Evolutionary conservation across 2,888 invertebrate species (phyloP), one percentile per base, ranked within the genome.

Genomic region (Capitulum mitella): DNA sequence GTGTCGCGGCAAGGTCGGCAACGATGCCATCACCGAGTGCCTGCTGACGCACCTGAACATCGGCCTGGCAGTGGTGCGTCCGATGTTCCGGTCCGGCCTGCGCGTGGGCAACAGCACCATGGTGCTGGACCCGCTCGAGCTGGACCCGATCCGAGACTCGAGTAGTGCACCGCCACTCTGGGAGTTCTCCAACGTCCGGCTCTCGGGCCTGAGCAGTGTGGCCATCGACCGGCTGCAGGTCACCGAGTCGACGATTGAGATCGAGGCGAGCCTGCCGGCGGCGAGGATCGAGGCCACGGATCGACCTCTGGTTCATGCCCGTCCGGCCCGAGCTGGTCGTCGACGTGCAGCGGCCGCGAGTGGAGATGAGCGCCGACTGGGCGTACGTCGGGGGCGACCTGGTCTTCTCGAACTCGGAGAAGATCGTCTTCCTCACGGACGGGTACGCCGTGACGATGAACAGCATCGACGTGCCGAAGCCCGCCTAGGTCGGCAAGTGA

Each of bases 401-500:
- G 22, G 26, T 70, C 70, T 70, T 70, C 70, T 70, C 70, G 0
- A 70, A 70, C 70, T 70, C 70, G 37, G 70, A 70, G 70, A 70
- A 70, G 70, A 70, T 70, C 70, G 70, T 70, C 3, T 70, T 70
- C 37, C 37, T 70, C 70, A 70, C 22, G 37, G 70, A 70, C 37
- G 70, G 70, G 22, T 70, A 70, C 22, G 5, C 12, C 22, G 37
- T 70, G 5, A 70, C 22, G 26, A 12, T 70, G 34, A 70, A 70
- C 26, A 29, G 70, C 37, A 5, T 70, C 6, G 70, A 70, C 34
- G 70, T 70, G 2, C n/a, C 58, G 22, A 22, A n/a, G n/a, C 46
- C n/a, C n/a, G n/a, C n/a, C n/a, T n/a, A n/a, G n/a, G n/a, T n/a
- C n/a, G n/a, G n/a, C n/a, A n/a, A n/a, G n/a, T n/a, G n/a, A n/a